A percentile compares a stretch with the other conserved stretches of the same genome.
Conservation (phyloP, 2,797 vertebrate genomes). For the Eulemur mongoz region DNA sequence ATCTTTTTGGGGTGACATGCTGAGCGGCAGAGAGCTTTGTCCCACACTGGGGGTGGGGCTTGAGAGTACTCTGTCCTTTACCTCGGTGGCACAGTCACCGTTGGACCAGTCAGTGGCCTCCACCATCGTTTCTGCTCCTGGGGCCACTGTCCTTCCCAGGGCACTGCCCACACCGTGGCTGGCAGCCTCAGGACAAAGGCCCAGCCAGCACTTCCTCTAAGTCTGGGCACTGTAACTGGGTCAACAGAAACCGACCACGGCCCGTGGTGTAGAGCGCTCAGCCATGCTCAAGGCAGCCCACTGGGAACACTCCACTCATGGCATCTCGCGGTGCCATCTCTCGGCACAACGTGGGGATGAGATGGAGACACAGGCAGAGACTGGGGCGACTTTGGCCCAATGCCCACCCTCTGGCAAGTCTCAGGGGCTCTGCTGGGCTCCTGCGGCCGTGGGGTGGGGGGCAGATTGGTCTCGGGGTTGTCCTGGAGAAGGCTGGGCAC, state of each 20-base stretch:
- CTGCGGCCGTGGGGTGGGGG: rapidly evolving
- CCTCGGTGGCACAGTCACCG: rapidly evolving
- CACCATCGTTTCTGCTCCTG: neutral
- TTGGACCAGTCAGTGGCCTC: neutral
- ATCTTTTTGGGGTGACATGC: rapidly evolving
- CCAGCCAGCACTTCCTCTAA: rapidly evolving
- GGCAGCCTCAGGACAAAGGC: no score
- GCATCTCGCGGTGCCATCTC: rapidly evolving
- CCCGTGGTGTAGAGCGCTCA: rapidly evolving
- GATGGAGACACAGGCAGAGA: neutral
- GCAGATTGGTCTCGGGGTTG: rapidly evolving
- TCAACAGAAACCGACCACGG: neutral
- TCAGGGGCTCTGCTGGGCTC: rapidly evolving
- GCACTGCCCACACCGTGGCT: rapidly evolving
- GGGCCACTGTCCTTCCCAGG: neutral
- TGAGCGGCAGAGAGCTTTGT: no score
- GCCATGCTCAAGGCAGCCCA: rapidly evolving
- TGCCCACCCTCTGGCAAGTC: rapidly evolving
- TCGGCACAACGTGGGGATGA: rapidly evolving
- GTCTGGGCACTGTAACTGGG: neutral
- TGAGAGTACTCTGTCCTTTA: neutral
- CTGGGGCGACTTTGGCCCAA: neutral
- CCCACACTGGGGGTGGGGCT: rapidly evolving
- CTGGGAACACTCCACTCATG: rapidly evolving
- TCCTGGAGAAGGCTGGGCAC: neutral